Conservation (phyloP, 2,113 vertebrate genomes). For the Platysternon megacephalum region DNA sequence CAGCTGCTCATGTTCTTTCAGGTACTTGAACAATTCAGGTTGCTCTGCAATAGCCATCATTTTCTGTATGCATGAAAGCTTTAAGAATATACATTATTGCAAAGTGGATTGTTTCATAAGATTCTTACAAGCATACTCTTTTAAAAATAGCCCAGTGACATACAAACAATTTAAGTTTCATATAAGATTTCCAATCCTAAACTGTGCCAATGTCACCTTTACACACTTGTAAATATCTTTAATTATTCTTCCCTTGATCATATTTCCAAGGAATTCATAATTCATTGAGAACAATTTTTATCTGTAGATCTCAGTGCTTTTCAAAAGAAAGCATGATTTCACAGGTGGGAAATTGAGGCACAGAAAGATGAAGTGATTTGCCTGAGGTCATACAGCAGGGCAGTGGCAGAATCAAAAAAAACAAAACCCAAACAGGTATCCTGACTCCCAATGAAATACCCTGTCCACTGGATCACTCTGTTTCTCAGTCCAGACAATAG, state of each 20-base stretch:
- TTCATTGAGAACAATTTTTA: rapidly evolving
- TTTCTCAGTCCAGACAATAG: not conserved
- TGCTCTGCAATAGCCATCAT: not conserved
- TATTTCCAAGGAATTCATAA: not conserved
- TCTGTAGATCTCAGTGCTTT: not conserved
- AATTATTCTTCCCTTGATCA: not conserved
- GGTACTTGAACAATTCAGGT: not conserved
- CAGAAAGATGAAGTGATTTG: not conserved
- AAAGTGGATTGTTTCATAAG: not conserved
- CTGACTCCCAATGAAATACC: not conserved
- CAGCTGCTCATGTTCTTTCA: not conserved
- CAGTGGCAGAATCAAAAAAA: rapidly evolving
- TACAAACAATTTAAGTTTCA: not conserved
- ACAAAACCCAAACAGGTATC: not conserved
- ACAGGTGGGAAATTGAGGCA: not conserved
- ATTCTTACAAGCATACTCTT: not conserved
- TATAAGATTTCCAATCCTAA: not conserved
- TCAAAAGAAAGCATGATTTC: not conserved
- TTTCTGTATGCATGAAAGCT: not conserved
- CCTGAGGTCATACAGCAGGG: not conserved
- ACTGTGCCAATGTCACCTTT: not conserved
- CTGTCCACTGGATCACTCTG: not conserved
- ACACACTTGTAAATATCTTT: not conserved
- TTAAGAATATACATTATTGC: not conserved
- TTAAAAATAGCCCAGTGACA: not conserved